These are phyloP conservation scores for Venturia canescens DNA, from an alignment of 1,140 invertebrate genomes.

Conservation along the genomic window DNA sequence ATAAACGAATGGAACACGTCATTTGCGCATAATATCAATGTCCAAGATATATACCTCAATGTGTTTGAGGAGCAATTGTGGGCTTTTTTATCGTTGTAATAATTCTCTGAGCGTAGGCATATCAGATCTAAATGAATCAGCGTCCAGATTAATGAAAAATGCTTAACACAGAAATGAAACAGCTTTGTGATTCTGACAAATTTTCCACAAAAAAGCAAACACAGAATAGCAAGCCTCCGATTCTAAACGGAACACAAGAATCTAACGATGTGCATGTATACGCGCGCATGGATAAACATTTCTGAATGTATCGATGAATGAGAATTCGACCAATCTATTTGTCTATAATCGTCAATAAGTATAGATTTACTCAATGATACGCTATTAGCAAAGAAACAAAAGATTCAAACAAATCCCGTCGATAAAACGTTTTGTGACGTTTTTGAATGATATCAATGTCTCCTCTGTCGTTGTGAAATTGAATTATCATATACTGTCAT, in stretches of 20 bases:
- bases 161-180: constrained; percentile 25
- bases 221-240: constrained; percentile 1
- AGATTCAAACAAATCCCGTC: neutral
- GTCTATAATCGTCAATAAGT: constrained; percentile 59
- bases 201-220: constrained; percentile 2
- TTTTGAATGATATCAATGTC: constrained; percentile 4
- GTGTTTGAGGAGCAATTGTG: constrained; percentile 30
- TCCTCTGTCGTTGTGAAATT: constrained; percentile 26
- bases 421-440: constrained; percentile 22
- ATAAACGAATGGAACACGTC: too few relatives aligned
- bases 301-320: constrained; percentile 55
- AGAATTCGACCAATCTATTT: constrained; percentile 73
- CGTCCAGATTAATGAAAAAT: neutral
- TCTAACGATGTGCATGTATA: constrained; percentile 50
- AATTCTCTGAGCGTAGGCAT: constrained; percentile 32
- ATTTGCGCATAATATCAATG: neutral
- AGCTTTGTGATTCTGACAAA: constrained; percentile 30
- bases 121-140: constrained; percentile 28
- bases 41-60: constrained; percentile 35
- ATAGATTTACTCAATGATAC: neutral
- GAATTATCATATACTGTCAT: neutral
- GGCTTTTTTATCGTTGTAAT: neutral
- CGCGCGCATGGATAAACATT: constrained; percentile 15
- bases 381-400: neutral
- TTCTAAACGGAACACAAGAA: constrained; percentile 6